These are phyloP conservation scores for Grus americana DNA, from an alignment of 2,113 vertebrate species.

Conservation along the genomic window DNA sequence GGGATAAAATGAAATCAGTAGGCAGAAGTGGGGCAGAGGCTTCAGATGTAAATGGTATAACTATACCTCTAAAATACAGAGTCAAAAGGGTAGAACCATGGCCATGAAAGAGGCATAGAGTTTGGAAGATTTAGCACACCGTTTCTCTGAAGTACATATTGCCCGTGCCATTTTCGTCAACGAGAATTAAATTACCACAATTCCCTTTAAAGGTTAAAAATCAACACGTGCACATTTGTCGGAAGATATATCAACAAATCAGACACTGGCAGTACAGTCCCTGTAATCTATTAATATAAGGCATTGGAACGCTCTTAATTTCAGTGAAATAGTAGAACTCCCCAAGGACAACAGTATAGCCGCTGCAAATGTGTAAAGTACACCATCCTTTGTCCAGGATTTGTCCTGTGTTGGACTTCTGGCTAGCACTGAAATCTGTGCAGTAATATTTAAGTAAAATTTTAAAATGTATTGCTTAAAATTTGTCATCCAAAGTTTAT, in stretches of 20 bases:
- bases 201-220: constrained; percentile 1
- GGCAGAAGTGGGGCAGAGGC: not conserved
- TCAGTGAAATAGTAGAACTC: not conserved
- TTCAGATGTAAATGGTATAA: not conserved
- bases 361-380: not conserved
- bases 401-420: not conserved
- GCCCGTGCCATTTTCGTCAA: not conserved
- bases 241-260: not conserved
- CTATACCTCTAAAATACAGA: not conserved
- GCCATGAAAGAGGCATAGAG: not conserved
- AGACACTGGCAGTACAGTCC: not conserved
- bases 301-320: not conserved
- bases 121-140: not conserved
- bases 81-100: not conserved
- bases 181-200: not conserved
- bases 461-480: not conserved
- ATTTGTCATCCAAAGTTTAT: not conserved
- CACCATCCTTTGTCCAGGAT: not conserved
- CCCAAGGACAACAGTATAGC: not conserved
- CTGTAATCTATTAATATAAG: not conserved
- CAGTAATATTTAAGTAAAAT: not conserved
- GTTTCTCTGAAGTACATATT: not conserved
- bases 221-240: not conserved
- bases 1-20: not conserved
- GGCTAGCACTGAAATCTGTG: not conserved